Percentiles rank a stretch among this genome's conserved stretches.
Evolutionary conservation across 1,140 invertebrate genomes (phyloP).

Genomic region (Rhyzopertha dominica): DNA sequence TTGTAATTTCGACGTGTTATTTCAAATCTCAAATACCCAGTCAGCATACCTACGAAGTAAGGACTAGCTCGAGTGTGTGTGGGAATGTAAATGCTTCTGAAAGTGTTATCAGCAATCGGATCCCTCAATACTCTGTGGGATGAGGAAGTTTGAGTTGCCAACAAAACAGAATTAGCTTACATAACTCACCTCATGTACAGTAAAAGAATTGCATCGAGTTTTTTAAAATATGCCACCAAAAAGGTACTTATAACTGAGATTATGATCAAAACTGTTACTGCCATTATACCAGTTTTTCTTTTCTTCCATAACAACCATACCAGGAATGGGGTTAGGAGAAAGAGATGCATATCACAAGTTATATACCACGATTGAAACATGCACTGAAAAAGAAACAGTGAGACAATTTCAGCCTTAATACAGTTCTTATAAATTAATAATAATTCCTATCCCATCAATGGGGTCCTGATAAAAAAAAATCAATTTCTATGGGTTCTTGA

Average conservation of each 20-base stretch:
- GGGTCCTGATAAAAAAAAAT: too few species aligned
- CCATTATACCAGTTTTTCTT: slow-evolving; percentile 52
- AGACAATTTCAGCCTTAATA: too few species aligned
- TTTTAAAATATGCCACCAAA: slow-evolving; percentile 53
- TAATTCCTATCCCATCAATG: too few species aligned
- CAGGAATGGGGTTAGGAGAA: slow-evolving; percentile 69
- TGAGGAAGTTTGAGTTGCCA: too few species aligned
- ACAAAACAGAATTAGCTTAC: slow-evolving; percentile 20
- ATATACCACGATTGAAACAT: slow-evolving; percentile 90
- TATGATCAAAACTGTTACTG: slow-evolving; percentile 49
- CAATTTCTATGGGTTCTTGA: too few species aligned
- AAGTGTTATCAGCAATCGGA: slow-evolving; percentile 56
- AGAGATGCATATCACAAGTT: slow-evolving; percentile 81
- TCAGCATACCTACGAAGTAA: slow-evolving; percentile 60
- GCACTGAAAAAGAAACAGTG: slow-evolving; percentile 55
- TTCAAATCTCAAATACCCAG: slow-evolving; percentile 56
- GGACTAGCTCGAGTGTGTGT: slow-evolving; percentile 64
- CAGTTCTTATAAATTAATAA: too few species aligned
- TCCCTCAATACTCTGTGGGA: slow-evolving; percentile 59
- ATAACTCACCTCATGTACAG: slow-evolving; percentile 61
- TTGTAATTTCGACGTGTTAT: slow-evolving; percentile 53
- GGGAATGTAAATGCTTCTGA: slow-evolving; percentile 59
- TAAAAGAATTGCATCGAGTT: slow-evolving; percentile 60
- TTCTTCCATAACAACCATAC: slow-evolving; percentile 64
- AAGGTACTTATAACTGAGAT: slow-evolving; percentile 59